These are phyloP conservation scores for Cynodonichthys magdalenae DNA, from an alignment of 2,797 vertebrate genomes.

Conservation along the genomic window DNA sequence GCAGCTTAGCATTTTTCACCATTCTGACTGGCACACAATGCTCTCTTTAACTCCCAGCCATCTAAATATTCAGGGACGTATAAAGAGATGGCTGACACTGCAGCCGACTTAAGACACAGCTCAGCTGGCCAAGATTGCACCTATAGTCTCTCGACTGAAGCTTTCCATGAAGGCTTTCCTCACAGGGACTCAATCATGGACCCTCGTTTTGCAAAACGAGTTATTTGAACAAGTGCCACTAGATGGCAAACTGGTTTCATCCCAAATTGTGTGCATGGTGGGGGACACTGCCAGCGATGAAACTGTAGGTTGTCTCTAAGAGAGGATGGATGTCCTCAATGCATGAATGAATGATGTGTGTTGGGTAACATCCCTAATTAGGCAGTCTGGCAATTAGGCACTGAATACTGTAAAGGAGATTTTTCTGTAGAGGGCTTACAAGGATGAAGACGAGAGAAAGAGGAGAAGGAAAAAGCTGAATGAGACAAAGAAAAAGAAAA, in stretches of 20 bases:
- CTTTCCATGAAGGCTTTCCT: conserved; percentile 72
- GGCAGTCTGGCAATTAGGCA: conserved; percentile 76
- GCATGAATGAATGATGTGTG: conserved; percentile 79
- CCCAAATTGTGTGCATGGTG: conserved; percentile 40
- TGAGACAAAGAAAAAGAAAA: conserved; percentile 29
- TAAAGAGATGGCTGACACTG: conserved; percentile 78
- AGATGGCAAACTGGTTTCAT: conserved; percentile 84
- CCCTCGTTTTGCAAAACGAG: conserved; percentile 29
- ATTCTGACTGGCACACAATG: conserved; percentile 82
- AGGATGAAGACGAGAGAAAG: conserved; percentile 53
- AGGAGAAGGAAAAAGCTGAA: conserved; percentile 38
- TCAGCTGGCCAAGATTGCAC: conserved; percentile 73
- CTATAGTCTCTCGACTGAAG: conserved; percentile 69
- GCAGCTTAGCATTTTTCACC: conserved; percentile 81
- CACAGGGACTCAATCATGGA: conserved; percentile 62
- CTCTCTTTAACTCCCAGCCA: conserved; percentile 78
- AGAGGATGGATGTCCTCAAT: conserved; percentile 74
- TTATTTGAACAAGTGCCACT: conserved; percentile 69
- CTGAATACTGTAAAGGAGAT: conserved; percentile 66
- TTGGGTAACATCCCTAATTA: conserved; percentile 80
- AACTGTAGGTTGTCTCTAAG: conserved; percentile 62
- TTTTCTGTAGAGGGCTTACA: conserved; percentile 62
- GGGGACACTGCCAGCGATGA: conserved; percentile 49
- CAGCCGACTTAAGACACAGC: conserved; percentile 73
- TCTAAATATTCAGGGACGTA: conserved; percentile 79